A percentile compares a stretch with the other conserved stretches of the same genome.
Conservation (phyloP, 2,797 vertebrate genomes). For the Accipiter fasciatus region DNA sequence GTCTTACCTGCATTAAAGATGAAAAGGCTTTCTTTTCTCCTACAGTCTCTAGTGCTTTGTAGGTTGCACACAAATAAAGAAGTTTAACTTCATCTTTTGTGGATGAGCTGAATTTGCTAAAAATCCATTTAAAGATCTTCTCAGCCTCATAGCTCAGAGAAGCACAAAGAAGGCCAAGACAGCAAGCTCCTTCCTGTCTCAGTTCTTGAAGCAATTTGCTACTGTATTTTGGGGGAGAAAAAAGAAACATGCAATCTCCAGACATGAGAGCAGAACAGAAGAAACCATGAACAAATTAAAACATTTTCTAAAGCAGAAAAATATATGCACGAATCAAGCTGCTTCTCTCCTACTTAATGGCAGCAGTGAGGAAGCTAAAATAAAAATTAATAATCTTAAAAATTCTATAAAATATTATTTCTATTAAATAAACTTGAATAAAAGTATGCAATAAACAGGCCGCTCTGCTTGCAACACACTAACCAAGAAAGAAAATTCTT, state of each 20-base stretch:
- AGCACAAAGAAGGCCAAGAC: conserved; percentile 93
- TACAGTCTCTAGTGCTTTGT: conserved; percentile 92
- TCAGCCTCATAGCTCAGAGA: conserved; percentile 95
- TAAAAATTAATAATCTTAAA: neutral
- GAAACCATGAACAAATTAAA: neutral
- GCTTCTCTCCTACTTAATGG: neutral
- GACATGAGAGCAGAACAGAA: neutral
- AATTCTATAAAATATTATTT: neutral
- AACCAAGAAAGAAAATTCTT: neutral
- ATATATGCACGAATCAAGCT: neutral
- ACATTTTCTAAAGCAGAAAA: neutral
- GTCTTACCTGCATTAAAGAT: conserved; percentile 92
- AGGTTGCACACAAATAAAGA: conserved; percentile 91
- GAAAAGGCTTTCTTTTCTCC: conserved; percentile 99
- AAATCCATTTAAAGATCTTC: conserved; percentile 99
- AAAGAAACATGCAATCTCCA: conserved; percentile 9
- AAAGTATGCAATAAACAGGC: neutral
- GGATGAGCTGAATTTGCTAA: conserved; percentile 91
- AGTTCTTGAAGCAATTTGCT: conserved; percentile 98
- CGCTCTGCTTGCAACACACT: neutral
- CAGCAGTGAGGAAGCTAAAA: neutral
- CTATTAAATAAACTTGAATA: neutral
- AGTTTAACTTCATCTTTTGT: conserved; percentile 96
- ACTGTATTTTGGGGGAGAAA: conserved; percentile 74
- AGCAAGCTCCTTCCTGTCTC: conserved; percentile 93